A percentile compares a stretch with the other conserved stretches of the same genome.
These are phyloP conservation scores for Ptilonorhynchus violaceus DNA, from an alignment of 2,113 vertebrate genomes.

Conservation along the genomic window DNA sequence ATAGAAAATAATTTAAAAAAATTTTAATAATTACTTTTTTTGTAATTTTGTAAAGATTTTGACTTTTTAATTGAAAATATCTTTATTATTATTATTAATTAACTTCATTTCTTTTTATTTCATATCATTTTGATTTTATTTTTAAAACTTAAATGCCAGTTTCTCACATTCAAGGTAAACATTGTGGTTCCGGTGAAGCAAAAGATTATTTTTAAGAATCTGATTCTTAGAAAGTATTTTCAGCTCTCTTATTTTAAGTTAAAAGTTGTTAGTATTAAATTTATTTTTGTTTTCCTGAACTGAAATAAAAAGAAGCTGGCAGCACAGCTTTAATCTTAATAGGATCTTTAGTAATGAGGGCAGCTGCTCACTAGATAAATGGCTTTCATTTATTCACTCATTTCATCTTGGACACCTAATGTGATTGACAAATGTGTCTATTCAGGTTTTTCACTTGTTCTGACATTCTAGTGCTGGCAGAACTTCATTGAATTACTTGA, in stretches of 20 bases:
- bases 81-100: background rate
- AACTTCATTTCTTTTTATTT: background rate
- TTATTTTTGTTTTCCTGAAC: background rate
- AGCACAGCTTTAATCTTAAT: background rate
- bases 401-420: conserved; percentile 33
- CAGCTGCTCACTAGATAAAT: conserved; percentile 37
- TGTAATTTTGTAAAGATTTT: too few species aligned
- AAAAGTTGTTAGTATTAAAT: background rate
- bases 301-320: background rate
- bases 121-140: background rate
- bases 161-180: background rate
- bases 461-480: conserved; percentile 26
- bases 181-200: background rate
- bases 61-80: background rate
- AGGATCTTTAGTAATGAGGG: background rate
- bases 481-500: conserved; percentile 28
- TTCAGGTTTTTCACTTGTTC: conserved; percentile 40
- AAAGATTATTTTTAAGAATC: background rate
- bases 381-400: conserved; percentile 31
- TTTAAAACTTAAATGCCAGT: background rate
- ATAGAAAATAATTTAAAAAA: background rate
- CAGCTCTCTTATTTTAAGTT: background rate
- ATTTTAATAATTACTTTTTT: accelerated
- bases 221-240: background rate
- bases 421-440: conserved; percentile 45